phyloP scores from a whole-genome alignment of 2,113 vertebrate species.

The Actenoides hombroni region DNA sequence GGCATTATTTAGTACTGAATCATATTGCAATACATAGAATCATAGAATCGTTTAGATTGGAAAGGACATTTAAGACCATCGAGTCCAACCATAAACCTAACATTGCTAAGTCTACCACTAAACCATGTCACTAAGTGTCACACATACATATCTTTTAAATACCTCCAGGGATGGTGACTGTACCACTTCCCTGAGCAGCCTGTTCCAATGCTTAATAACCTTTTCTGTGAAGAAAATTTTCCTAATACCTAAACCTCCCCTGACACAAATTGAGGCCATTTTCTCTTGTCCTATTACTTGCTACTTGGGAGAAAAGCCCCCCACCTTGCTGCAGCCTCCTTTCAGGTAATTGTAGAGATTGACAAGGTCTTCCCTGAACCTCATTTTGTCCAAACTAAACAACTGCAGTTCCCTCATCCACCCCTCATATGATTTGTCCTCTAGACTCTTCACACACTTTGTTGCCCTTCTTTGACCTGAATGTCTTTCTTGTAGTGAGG shows the following conservation, averaged over 20 bases:
- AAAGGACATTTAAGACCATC: not conserved
- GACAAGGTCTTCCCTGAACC: not conserved
- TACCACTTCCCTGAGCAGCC: not conserved
- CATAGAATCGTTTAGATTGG: not conserved
- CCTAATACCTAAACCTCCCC: not conserved
- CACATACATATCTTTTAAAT: not conserved
- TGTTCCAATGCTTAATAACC: not conserved
- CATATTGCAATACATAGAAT: not conserved
- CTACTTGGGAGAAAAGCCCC: not conserved
- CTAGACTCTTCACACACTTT: not conserved
- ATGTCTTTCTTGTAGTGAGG: not conserved
- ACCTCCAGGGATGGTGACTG: not conserved
- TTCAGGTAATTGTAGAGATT: not conserved
- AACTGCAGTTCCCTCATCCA: not conserved
- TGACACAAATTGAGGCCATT: not conserved
- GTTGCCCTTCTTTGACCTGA: not conserved
- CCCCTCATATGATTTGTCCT: not conserved
- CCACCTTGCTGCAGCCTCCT: not conserved
- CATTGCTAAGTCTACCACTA: not conserved
- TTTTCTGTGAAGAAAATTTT: not conserved
- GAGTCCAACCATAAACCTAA: not conserved
- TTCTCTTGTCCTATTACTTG: no score
- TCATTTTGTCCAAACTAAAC: not conserved
- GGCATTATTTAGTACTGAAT: slow-evolving; percentile 10
- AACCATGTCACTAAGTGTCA: not conserved